Conservation (phyloP, 2,888 invertebrate species). For the Standfussiana lucernea region DNA sequence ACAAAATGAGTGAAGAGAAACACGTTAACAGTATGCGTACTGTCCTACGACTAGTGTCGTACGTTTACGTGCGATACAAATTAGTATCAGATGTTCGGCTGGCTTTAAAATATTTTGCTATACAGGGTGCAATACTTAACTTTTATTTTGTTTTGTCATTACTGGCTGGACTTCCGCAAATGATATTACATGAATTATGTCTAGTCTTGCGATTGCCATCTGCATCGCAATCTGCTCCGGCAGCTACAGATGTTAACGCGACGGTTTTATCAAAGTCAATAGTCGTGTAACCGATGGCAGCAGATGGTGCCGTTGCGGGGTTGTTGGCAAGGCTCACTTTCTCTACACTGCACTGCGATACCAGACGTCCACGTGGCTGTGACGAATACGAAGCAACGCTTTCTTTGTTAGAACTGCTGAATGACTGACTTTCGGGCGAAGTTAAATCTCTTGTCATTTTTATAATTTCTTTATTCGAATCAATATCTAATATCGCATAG, state of each 20-base stretch:
- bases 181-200: constrained; percentile 94
- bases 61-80: constrained; percentile 26
- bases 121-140: constrained; percentile 33
- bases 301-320: constrained; percentile 88
- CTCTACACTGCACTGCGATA: constrained; percentile 83
- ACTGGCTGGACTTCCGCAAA: constrained; percentile 85
- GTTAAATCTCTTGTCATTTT: constrained; percentile 75
- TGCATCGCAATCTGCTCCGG: constrained; percentile 92
- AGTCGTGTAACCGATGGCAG: constrained; percentile 94
- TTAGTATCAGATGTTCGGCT: constrained; percentile 10
- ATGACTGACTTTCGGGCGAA: constrained; percentile 81
- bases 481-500: constrained; percentile 95
- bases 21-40: background rate
- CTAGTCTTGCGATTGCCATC: constrained; percentile 95
- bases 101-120: constrained; percentile 41
- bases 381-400: constrained; percentile 79
- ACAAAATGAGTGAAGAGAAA: constrained; percentile 1
- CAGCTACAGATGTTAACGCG: constrained; percentile 95
- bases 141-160: constrained; percentile 76
- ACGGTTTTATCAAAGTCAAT: constrained; percentile 98
- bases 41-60: background rate
- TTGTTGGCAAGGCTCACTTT: constrained; percentile 60
- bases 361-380: constrained; percentile 78
- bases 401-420: constrained; percentile 80
- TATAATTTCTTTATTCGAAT: constrained; percentile 87